A percentile compares a stretch with the other conserved stretches of the same genome.
Evolutionary conservation across 2,888 invertebrate species (phyloP).

Genomic region (Dicranocentrus wangi): DNA sequence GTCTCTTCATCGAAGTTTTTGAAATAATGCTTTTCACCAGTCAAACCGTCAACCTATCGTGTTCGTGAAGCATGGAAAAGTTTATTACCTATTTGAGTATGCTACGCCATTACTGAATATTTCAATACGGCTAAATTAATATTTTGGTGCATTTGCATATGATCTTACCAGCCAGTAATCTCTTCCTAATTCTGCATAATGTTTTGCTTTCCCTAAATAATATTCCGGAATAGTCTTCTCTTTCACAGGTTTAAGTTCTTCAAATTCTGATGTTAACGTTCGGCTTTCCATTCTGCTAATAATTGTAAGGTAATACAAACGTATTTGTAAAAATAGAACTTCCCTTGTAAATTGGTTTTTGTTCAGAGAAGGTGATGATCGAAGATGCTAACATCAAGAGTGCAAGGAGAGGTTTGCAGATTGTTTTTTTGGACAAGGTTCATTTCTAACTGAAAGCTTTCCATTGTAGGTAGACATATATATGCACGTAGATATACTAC

Average conservation of each 20-base stretch:
- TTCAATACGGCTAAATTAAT: neutral
- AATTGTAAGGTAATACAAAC: too few relatives aligned
- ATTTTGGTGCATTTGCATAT: neutral
- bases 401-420: too few relatives aligned
- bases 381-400: too few relatives aligned
- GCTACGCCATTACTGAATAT: neutral
- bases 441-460: too few relatives aligned
- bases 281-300: too few relatives aligned
- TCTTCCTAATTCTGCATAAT: slow-evolving; percentile 45
- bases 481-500: too few relatives aligned
- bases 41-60: slow-evolving; percentile 79
- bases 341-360: too few relatives aligned
- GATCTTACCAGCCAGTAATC: slow-evolving; percentile 56
- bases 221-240: slow-evolving; percentile 63
- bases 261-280: slow-evolving; percentile 34
- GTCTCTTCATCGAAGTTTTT: slow-evolving; percentile 75
- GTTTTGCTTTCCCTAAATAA: slow-evolving; percentile 41
- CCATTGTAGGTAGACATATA: too few relatives aligned
- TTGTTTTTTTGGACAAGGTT: too few relatives aligned
- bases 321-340: too few relatives aligned
- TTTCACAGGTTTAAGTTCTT: slow-evolving; percentile 11
- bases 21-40: slow-evolving; percentile 78
- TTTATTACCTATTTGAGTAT: too few relatives aligned
- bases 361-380: too few relatives aligned
- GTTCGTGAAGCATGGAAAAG: neutral